Evolutionary conservation across 2,797 vertebrate genomes (phyloP).

Genomic region (Pteropus rufus): DNA sequence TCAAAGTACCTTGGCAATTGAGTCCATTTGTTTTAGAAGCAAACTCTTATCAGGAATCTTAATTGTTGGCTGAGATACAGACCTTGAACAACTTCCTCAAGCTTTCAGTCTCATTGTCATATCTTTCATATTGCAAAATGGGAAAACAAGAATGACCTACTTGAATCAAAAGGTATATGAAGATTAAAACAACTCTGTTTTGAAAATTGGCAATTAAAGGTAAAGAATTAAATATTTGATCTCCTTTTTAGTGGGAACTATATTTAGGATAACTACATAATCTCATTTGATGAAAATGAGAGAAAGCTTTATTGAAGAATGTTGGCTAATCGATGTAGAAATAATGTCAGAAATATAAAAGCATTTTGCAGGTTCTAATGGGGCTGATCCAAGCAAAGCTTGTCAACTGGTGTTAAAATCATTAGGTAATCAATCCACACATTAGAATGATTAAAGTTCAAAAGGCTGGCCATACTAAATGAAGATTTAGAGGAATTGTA

Average conservation of each 20-base stretch:
- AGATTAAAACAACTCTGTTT: constrained; percentile 1
- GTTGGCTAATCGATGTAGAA: neutral
- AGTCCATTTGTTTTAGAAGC: constrained; percentile 12
- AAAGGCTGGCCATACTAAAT: neutral
- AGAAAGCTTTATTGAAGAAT: neutral
- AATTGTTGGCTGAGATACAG: neutral
- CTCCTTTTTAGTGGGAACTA: neutral
- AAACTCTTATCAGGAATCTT: neutral
- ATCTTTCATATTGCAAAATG: neutral
- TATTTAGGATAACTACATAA: neutral
- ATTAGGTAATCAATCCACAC: neutral
- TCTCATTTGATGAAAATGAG: neutral
- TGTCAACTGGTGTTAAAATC: neutral
- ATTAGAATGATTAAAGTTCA: neutral
- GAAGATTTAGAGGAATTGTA: neutral
- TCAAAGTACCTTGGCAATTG: neutral
- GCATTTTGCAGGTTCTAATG: neutral
- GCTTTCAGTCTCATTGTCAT: neutral
- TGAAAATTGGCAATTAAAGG: neutral
- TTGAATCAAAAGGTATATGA: neutral
- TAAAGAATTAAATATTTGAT: neutral
- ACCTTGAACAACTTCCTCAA: neutral
- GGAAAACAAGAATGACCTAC: neutral
- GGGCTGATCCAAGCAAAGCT: neutral
- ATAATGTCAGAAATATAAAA: neutral